Percentiles rank a stretch among this genome's conserved stretches.
phyloP scores from a whole-genome alignment of 92 coral and sea anemone species.

The Zoanthus sansibaricus region DNA sequence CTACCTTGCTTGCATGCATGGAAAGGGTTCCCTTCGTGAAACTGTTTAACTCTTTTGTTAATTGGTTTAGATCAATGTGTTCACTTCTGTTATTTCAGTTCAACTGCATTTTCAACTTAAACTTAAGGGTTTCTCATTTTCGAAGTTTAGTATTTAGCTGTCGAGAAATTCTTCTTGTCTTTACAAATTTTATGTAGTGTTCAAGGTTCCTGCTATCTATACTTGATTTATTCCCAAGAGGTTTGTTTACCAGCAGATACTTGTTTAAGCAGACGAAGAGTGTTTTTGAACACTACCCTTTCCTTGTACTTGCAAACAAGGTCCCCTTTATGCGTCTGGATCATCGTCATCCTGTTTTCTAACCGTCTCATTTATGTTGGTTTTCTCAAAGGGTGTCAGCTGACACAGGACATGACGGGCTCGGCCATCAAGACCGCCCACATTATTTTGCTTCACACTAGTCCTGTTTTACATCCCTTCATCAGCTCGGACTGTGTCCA shows the following conservation, averaged over 20 bases:
- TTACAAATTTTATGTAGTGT: too few relatives aligned
- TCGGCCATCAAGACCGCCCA: not conserved
- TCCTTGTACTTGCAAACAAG: constrained; percentile 24
- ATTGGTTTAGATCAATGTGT: not conserved
- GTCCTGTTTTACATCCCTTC: constrained; percentile 20
- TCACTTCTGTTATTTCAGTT: not conserved
- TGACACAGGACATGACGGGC: constrained; percentile 58
- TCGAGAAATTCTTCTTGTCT: not conserved
- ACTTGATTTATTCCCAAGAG: not conserved
- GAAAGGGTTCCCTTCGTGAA: constrained; percentile 40
- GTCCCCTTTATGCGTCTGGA: constrained; percentile 37
- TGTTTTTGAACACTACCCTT: constrained; percentile 76
- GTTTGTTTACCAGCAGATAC: not conserved
- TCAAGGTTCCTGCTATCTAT: too few relatives aligned
- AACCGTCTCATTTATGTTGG: constrained; percentile 41
- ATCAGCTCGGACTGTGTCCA: not conserved
- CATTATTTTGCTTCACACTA: not conserved
- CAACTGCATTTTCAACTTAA: too few relatives aligned
- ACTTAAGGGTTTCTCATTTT: too few relatives aligned
- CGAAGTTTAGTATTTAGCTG: not conserved
- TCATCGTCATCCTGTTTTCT: constrained; percentile 11
- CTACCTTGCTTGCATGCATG: constrained; percentile 53
- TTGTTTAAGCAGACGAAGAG: constrained; percentile 68
- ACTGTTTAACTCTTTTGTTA: not conserved
- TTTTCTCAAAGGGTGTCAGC: constrained; percentile 83